Base-by-base conservation (phyloP, 2,888 invertebrate species). In the Agriopis marginaria region DNA sequence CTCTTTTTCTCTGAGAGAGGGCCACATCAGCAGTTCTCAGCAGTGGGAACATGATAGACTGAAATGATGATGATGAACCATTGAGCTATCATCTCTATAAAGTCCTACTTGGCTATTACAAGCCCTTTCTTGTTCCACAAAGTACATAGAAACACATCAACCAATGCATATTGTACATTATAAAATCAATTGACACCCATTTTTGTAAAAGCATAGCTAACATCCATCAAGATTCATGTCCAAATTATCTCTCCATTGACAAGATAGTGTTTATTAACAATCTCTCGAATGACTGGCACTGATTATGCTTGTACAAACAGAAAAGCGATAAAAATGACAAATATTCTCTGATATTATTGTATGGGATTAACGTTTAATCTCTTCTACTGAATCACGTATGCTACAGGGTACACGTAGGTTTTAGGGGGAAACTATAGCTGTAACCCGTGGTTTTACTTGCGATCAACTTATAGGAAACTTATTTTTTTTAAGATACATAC, bases 241-340 rank as follows among this genome's bases (percentile, higher is more conserved):
- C 71, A 74, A 7, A 81, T 83, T 82, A 86, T 86, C 83, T 68
- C 66, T 66, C 61, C 74, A 70, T 73, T 85, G 84, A 83, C 87
- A 86, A 78, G 87, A 87, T 86, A 84, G 77, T 81, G 77, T 79
- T 80, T 83, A 68, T 70, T 89, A 90, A 88, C 88, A 87, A 86
- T 87, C 88, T 86, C 77, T 81, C 32, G 81, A 87, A 85, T 86
- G 82, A 78, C 79, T 76, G 79, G 75, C 85, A 83, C 80, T 85
- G 88, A 90, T 89, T 91, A 89, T 82, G 80, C 77, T 79, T 83
- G 45, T 77, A 80, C 84, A 90, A 87, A 90, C 87, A 88, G 51
- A 70, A 78, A 76, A 72, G 68, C 75, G 91, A 91, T 92, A 91
- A 92, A 79, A 87, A 82, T 86, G 86, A 83, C 82, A 85, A 84